Base-by-base conservation (phyloP, 2,797 vertebrate genomes). In the Thaleichthys pacificus region DNA sequence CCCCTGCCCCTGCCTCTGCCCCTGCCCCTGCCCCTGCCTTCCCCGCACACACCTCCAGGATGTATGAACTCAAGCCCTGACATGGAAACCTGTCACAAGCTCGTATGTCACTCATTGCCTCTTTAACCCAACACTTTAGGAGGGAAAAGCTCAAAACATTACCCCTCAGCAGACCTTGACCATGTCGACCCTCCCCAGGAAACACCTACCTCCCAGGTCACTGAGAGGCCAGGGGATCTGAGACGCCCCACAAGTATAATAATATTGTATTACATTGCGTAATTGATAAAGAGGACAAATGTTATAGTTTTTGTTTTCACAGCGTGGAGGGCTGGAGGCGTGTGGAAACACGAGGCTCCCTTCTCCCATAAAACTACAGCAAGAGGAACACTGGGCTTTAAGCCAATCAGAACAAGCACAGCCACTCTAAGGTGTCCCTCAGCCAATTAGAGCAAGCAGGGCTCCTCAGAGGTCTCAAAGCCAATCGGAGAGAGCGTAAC, bases 21-120 rank as follows among this genome's bases (percentile, higher is more conserved):
- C 85, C 83, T 84, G 73, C 86, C n/a, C n/a, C 83, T 85, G 77
- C 81, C 72, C 19, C 72, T 80, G 82, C 32, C 56, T 81, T 81
- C 17, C 72, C 64, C 62, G 84, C 71, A 79, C 74, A 69, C 72
- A 69, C 61, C 66, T 80, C 11, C 42, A 47, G 82, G 77, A 77
- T 66, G 74, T 47, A 70, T 69, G 80, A 86, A 84, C 62, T 7
- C 61, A 67, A 21, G 12, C 66, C 73, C 69, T 2, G 15, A 86
- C 86, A 85, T 83, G 78, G 82, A 70, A 47, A 79, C 79, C 82
- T 87, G 87, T 90, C 88, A 88, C 81, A 80, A 85, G 86, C 86
- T 88, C 81, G 85, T 86, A 85, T 78, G 85, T 89, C 87, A 83
- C 74, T 68, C 47, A 22, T 75, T 66, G 1, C 73, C 64, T 75